A percentile compares a stretch with the other conserved stretches of the same genome.
Conservation (phyloP, 2,888 invertebrate genomes). For the Oegoconia quadripuncta region DNA sequence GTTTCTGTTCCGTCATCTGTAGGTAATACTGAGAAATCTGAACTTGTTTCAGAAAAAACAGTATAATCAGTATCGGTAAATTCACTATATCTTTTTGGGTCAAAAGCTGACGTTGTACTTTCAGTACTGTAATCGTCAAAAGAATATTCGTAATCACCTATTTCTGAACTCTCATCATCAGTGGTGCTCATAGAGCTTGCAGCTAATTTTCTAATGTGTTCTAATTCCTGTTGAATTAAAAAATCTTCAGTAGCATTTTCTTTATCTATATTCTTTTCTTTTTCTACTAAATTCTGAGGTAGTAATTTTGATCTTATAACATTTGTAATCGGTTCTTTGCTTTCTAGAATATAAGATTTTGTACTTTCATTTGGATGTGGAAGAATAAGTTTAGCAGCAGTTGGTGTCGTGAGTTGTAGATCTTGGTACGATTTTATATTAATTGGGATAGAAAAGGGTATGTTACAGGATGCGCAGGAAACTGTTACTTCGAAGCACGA, state of each 20-base stretch:
- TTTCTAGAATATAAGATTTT: neutral
- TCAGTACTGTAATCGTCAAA: constrained; percentile 26
- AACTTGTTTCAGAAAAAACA: too few species aligned
- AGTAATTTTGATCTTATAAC: constrained; percentile 1
- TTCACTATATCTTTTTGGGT: neutral
- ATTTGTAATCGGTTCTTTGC: neutral
- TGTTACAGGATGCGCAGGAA: constrained; percentile 49
- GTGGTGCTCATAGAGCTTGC: neutral
- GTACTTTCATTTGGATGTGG: neutral
- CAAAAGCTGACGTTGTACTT: neutral
- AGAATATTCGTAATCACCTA: constrained; percentile 28
- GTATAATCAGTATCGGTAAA: neutral
- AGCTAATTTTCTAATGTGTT: constrained; percentile 39
- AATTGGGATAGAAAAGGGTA: constrained; percentile 18
- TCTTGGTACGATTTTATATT: neutral
- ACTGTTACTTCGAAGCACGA: constrained; percentile 47
- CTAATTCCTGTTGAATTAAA: constrained; percentile 26
- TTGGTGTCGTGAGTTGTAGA: neutral
- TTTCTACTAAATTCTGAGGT: constrained; percentile 25
- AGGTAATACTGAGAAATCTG: neutral
- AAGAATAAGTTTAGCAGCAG: neutral
- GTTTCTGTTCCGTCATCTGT: too few species aligned
- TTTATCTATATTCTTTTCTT: constrained; percentile 13
- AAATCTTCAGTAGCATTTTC: constrained; percentile 30
- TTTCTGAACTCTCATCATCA: constrained; percentile 23